Evolutionary conservation across 1,140 invertebrate species (phyloP), one percentile per base, ranked within the genome.

Genomic region (Lepidostoma basale): DNA sequence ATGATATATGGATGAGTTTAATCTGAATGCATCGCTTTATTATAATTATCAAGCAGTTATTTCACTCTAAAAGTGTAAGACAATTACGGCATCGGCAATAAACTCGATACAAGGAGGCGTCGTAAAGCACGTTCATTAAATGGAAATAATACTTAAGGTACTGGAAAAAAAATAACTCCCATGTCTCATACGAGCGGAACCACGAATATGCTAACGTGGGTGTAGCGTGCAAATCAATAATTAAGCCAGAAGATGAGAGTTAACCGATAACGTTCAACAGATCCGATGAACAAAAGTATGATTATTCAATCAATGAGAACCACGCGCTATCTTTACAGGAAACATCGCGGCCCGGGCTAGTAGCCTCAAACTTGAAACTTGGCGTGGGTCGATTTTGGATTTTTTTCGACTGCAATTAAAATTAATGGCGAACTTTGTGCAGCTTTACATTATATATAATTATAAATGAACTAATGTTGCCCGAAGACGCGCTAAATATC

Each of bases 181-280:
- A n/a, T 23, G 54, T 39, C 36, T 39, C 36, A n/a, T 20, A 16
- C 36, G 36, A 39, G n/a, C 54, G 30, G 30, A 10, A 14, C 16
- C 20, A 59, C 8, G 49, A 59, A 40, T 22, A 39, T 23, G 20
- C 33, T 26, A 45, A 30, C 54, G 69, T 70, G 69, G 69, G 69
- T 63, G 64, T 54, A 67, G 23, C 69, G 64, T 70, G 69, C 59
- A 70, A 70, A 70, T 70, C 69, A 70, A 70, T 70, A 70, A 70
- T 70, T 62, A 70, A 62, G 20, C 42, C 44, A 65, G 22, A n/a
- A 59, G 52, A 65, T 40, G 39, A 26, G 39, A 64, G 40, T 56
- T 49, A 58, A 64, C 36, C 28, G 68, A 65, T 69, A 69, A 69
- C 54, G 45, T 62, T 56, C 63, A 69, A 58, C 45, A 63, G 49